phyloP scores from a whole-genome alignment of 2,888 invertebrate genomes.

The Ophion ellenae region DNA sequence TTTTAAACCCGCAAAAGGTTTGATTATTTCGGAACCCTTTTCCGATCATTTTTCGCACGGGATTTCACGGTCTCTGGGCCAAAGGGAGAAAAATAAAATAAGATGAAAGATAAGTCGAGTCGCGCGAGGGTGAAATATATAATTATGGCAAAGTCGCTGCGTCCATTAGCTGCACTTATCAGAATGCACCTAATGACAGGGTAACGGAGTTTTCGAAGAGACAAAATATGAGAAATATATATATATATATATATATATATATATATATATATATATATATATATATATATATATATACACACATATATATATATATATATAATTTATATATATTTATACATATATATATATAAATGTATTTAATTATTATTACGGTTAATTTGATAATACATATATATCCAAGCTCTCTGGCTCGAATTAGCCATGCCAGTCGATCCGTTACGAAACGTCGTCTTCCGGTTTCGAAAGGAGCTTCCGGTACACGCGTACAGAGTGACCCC shows the following conservation, averaged over 20 bases:
- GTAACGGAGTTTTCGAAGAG: no score
- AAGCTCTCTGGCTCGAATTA: constrained; percentile 42
- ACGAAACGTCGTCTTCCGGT: constrained; percentile 63
- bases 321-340: constrained; percentile 6
- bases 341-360: no score
- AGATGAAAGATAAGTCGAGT: no score
- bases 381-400: no score
- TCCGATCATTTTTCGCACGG: no score
- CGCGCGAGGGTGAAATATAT: no score
- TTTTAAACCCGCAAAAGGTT: background rate
- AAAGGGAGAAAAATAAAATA: no score
- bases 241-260: background rate
- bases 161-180: no score
- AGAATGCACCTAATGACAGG: no score
- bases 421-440: constrained; percentile 58
- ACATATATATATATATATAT: background rate
- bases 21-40: background rate
- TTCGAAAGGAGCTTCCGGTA: constrained; percentile 52
- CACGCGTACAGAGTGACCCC: constrained; percentile 41
- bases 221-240: background rate
- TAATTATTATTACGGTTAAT: constrained; percentile 1
- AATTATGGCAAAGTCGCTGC: no score
- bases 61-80: no score
- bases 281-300: background rate
- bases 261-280: constrained; percentile 15